phyloP scores from a whole-genome alignment of 1,140 invertebrate species.

The Drosophila neocordata region DNA sequence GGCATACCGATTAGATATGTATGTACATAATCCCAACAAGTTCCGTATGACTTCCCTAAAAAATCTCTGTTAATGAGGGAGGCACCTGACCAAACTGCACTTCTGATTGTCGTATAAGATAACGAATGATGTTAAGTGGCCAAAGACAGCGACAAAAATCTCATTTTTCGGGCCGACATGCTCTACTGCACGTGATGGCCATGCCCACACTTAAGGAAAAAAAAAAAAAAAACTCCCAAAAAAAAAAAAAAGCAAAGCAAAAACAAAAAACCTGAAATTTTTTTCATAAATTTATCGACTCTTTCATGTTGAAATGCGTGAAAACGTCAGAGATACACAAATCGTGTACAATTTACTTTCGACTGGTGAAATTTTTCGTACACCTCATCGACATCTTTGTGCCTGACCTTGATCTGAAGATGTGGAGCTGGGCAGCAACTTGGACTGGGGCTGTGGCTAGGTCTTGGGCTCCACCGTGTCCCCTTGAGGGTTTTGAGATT shows the following conservation, averaged over 20 bases:
- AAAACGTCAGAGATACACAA: constrained; percentile 24
- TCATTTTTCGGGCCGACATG: constrained; percentile 17
- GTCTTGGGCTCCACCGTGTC: too few relatives aligned
- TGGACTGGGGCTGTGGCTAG: constrained; percentile 15
- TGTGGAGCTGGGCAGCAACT: constrained; percentile 10
- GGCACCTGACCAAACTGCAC: constrained; percentile 17
- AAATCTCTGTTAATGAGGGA: constrained; percentile 18
- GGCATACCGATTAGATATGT: constrained; percentile 24
- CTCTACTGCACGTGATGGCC: constrained; percentile 35
- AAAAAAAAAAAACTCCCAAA: constrained; percentile 1
- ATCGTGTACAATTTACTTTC: constrained; percentile 33
- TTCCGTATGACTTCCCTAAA: constrained; percentile 10
- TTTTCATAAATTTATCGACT: constrained; percentile 21
- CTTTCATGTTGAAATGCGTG: constrained; percentile 34
- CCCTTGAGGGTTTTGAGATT: background rate
- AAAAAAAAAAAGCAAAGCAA: background rate
- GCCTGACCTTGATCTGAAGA: constrained; percentile 55
- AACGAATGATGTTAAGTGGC: constrained; percentile 4
- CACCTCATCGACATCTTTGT: constrained; percentile 31
- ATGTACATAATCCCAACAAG: constrained; percentile 32
- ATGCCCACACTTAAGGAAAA: constrained; percentile 15
- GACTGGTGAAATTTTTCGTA: constrained; percentile 53
- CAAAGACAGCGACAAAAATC: constrained; percentile 17
- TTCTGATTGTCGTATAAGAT: constrained; percentile 16
- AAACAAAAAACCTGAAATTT: background rate